phyloP scores from a whole-genome alignment of 2,888 invertebrate species.

The Lacanobia oleracea region DNA sequence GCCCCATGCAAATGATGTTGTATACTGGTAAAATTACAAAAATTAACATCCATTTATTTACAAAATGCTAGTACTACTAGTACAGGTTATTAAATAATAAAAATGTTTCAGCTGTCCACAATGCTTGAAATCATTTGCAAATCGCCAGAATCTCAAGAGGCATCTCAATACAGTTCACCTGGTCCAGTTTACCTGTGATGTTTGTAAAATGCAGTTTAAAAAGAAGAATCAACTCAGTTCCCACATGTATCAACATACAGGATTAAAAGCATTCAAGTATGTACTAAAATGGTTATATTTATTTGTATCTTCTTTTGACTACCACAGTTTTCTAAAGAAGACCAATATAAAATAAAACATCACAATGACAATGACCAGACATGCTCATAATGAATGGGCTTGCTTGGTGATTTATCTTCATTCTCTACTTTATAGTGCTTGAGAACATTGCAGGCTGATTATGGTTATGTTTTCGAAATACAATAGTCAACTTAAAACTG shows the following conservation, averaged over 20 bases:
- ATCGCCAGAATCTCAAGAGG: constrained; percentile 89
- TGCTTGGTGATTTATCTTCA: background rate
- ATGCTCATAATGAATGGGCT: background rate
- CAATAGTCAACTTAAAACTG: background rate
- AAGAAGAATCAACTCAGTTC: constrained; percentile 90
- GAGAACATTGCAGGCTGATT: background rate
- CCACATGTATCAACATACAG: constrained; percentile 90
- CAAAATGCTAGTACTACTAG: too few species aligned
- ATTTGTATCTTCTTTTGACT: background rate
- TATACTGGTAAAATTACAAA: constrained; percentile 74
- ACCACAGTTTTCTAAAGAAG: too few species aligned
- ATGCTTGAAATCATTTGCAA: constrained; percentile 89
- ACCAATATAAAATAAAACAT: too few species aligned
- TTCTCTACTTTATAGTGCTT: background rate
- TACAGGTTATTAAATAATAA: background rate
- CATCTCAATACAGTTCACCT: constrained; percentile 89
- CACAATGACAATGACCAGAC: background rate
- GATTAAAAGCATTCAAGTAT: constrained; percentile 85
- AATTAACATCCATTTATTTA: background rate
- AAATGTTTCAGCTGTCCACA: constrained; percentile 80
- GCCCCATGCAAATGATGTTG: constrained; percentile 72
- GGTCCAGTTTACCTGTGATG: constrained; percentile 85
- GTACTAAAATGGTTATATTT: constrained; percentile 23
- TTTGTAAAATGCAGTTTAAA: constrained; percentile 88
- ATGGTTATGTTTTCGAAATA: background rate